Evolutionary conservation across 1,140 invertebrate genomes (phyloP), one percentile per base, ranked within the genome.

Genomic region (Arion vulgaris): DNA sequence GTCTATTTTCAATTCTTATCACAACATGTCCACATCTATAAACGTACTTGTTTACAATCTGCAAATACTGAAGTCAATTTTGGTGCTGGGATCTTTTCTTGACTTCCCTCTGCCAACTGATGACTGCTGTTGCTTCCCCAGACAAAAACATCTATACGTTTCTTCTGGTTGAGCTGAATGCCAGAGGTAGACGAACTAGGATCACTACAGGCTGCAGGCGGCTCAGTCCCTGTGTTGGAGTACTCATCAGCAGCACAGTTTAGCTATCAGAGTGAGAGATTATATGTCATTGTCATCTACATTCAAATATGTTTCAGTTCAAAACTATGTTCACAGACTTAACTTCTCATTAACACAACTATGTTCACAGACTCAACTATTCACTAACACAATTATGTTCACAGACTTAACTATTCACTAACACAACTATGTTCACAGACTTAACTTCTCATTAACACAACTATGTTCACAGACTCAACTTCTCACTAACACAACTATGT

Each of bases 61-160:
- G 89, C 90, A 90, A 95, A 95, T 26, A 93, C 91, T 53, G 93
- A 92, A 4, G 94, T 93, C 57, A 94, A 89, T 85, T 94, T 93
- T n/a, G 95, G 95, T 15, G 93, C 85, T 11, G 94, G 89, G 36
- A 95, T 93, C 90, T 95, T 95, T 83, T 95, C 95, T 83, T 94
- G 93, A 41, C 90, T 93, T 26, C 94, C 94, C 87, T 95, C 94
- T 36, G 94, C 94, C 36, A 95, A 89, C 87, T 95, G 95, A 88
- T 94, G 93, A 51, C 94, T 94, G n/a, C 94, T 94, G 91, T 95
- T 95, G 87, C 94, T 95, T 2, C 95, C 95, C 94, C 95, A 95
- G 5, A 95, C 94, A 89, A 94, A 95, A n/a, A 94, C 94, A 86
- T 94, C 94, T 81, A 39, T 28, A 19, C 32, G 69, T 11, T 28